phyloP scores from a whole-genome alignment of 2,888 invertebrate species.

The Rhagonycha fulva region DNA sequence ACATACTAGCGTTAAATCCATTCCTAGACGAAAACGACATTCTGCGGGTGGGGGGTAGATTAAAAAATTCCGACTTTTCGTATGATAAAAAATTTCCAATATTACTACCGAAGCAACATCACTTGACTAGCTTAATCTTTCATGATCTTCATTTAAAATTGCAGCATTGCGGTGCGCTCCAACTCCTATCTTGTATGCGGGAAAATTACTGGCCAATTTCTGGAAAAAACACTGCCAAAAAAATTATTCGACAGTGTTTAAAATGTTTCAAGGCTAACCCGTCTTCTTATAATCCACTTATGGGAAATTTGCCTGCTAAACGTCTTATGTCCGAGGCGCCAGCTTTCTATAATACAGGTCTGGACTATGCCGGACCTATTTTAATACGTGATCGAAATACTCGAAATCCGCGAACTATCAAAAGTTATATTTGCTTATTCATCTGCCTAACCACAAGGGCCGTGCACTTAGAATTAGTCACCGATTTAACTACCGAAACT shows the following conservation, averaged over 20 bases:
- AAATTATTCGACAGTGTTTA: not conserved
- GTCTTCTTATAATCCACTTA: not conserved
- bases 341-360: constrained; percentile 11
- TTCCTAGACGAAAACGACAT: not conserved
- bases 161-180: not conserved
- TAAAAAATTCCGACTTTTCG: not conserved
- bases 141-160: not conserved
- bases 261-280: not conserved
- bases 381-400: constrained; percentile 10
- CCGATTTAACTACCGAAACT: constrained; percentile 38
- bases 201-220: constrained; percentile 10
- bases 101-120: not conserved
- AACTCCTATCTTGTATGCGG: not conserved
- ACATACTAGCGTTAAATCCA: not conserved
- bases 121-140: not conserved
- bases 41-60: not conserved
- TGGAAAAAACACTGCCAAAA: not conserved
- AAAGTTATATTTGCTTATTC: constrained; percentile 36
- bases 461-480: constrained; percentile 44
- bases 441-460: constrained; percentile 44
- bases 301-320: constrained; percentile 11
- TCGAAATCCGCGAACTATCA: constrained; percentile 12
- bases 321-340: not conserved
- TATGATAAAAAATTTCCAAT: not conserved
- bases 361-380: constrained; percentile 30